Base-by-base conservation (phyloP, 2,797 vertebrate species). In the Mastacembelus armatus region DNA sequence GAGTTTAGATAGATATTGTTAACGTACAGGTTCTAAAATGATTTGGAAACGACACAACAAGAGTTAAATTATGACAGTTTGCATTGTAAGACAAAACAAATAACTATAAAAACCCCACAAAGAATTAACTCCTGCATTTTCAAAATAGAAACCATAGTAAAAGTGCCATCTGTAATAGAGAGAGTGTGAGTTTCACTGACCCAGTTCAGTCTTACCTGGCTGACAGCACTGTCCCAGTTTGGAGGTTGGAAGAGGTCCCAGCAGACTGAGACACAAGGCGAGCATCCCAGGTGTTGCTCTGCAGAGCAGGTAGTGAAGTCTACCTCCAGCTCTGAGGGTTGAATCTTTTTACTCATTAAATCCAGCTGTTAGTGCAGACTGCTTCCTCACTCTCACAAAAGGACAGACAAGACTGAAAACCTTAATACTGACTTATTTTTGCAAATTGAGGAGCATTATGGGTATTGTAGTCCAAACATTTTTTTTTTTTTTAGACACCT, bases 401-500 rank as follows among this genome's bases (percentile, higher is more conserved):
- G 51, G 42, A 32, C 5, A 18, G 27, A 18, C 30, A 4, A 8
- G 18, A 14, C 29, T 4, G 5, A 2, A 15, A 33, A 15, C 15
- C 7, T 21, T 16, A 16, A 38, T 21, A 15, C 1, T 5, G 4
- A 7, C n/a, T 9, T 21, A 11, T 21, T 12, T 26, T 22, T 63
- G 16, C 27, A 43, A 1, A 11, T 19, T 2, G 1, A 33, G 35
- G 11, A 35, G 71, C 62, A 81, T 82, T 54, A 1, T 78, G 80
- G 70, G 67, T 57, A 18, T n/a, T 57, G 68, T 30, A 57, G 80
- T 77, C 18, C 32, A 21, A 7, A 7, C 2, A 0, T 2, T 77
- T 44, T 76, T 0, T 77, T 44, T 76, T 0, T 49, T 66, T 75
- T 27, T 88, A 99, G 98, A 51, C 94, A 98, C 75, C 90, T 99